Evolutionary conservation across 2,113 vertebrate species (phyloP).

Genomic region (Numenius arquata): DNA sequence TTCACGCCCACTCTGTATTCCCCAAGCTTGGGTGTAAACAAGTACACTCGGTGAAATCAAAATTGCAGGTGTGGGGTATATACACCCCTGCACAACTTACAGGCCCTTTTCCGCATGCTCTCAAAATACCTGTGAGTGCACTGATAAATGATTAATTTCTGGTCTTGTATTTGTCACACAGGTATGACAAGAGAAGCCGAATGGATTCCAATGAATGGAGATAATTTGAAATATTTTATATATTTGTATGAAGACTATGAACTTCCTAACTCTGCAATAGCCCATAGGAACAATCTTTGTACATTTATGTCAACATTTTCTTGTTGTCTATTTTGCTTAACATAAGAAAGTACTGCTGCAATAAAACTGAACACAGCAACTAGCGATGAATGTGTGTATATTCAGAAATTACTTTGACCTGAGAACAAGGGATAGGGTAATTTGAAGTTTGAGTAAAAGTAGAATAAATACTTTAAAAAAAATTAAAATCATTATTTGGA

Average conservation of each 20-base stretch:
- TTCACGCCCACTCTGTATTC: not conserved
- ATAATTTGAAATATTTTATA: conserved; percentile 67
- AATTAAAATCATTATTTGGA: not conserved
- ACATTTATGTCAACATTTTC: conserved; percentile 62
- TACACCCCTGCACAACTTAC: not conserved
- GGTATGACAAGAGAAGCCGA: conserved; percentile 30
- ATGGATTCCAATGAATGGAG: conserved; percentile 47
- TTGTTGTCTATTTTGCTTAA: conserved; percentile 44
- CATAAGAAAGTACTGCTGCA: conserved; percentile 29
- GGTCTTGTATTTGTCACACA: conserved; percentile 62
- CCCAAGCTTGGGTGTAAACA: not conserved
- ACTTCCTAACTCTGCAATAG: conserved; percentile 18
- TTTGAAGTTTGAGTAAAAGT: not conserved
- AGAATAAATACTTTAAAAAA: conserved; percentile 10
- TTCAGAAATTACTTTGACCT: not conserved
- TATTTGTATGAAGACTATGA: conserved; percentile 74
- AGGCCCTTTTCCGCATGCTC: not conserved
- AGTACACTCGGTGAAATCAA: not conserved
- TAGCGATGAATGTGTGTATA: not conserved
- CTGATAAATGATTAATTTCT: not conserved
- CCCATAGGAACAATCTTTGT: conserved; percentile 57
- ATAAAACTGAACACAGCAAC: conserved; percentile 13
- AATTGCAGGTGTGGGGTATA: not conserved
- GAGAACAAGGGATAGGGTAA: not conserved
- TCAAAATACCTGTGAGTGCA: not conserved